Evolutionary conservation across 2,888 invertebrate species (phyloP).

Genomic region (Xylocampa areola): DNA sequence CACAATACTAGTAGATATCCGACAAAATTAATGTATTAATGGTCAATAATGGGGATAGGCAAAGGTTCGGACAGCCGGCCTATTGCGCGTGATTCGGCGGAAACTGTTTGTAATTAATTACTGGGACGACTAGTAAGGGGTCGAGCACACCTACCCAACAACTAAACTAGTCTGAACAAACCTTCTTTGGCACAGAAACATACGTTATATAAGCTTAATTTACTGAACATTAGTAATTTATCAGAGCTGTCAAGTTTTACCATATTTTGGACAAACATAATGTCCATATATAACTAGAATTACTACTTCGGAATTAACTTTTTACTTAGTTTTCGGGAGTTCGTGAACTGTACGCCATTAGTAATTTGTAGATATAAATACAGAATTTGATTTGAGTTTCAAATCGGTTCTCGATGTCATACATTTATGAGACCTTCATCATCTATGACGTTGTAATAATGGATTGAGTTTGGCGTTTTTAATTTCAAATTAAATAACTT

Average conservation of each 20-base stretch:
- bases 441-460: too few relatives aligned
- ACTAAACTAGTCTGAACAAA: slow-evolving; percentile 41
- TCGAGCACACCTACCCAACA: slow-evolving; percentile 58
- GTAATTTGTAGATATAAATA: background rate
- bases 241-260: slow-evolving; percentile 44
- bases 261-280: slow-evolving; percentile 18
- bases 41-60: slow-evolving; percentile 60
- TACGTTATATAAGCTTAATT: slow-evolving; percentile 42
- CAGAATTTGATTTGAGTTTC: background rate
- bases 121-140: slow-evolving; percentile 55
- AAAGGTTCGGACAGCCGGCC: slow-evolving; percentile 67
- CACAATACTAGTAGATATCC: slow-evolving; percentile 34
- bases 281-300: slow-evolving; percentile 12
- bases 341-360: background rate
- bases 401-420: too few relatives aligned
- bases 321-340: background rate
- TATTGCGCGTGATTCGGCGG: slow-evolving; percentile 74
- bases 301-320: background rate
- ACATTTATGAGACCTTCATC: too few relatives aligned
- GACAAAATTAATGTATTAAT: slow-evolving; percentile 64
- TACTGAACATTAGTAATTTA: slow-evolving; percentile 49
- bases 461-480: too few relatives aligned
- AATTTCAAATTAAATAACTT: too few relatives aligned
- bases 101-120: slow-evolving; percentile 75
- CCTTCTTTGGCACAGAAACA: slow-evolving; percentile 32